phyloP scores from a whole-genome alignment of 2,113 vertebrate species.

The Cyrtonyx montezumae region DNA sequence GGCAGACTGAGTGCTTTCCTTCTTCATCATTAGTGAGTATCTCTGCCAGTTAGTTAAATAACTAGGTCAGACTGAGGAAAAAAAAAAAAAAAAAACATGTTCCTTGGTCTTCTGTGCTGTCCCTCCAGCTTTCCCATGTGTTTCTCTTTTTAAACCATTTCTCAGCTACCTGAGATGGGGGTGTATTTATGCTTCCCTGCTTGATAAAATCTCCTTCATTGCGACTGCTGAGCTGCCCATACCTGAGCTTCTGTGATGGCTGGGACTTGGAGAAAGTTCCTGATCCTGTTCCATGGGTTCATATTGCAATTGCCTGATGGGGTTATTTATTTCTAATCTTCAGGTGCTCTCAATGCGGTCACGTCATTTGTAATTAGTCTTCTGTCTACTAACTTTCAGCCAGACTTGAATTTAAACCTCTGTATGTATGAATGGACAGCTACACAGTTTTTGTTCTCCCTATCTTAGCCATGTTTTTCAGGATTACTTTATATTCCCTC shows the following conservation, averaged over 20 bases:
- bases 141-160: conserved; percentile 49
- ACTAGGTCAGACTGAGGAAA: conserved; percentile 49
- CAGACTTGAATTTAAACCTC: background rate
- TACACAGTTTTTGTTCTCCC: background rate
- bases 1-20: conserved; percentile 24
- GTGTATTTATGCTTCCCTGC: background rate
- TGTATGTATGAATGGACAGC: background rate
- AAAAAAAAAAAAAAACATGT: background rate
- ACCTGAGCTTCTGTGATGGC: background rate
- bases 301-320: background rate
- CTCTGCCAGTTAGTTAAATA: conserved; percentile 59
- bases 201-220: background rate
- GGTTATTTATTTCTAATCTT: background rate
- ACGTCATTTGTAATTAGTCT: background rate
- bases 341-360: background rate
- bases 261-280: background rate
- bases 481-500: background rate
- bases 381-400: background rate
- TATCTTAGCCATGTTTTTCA: background rate
- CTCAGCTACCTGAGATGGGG: background rate
- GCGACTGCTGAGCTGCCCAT: rapidly evolving
- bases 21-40: conserved; percentile 28
- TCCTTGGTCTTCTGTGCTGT: conserved; percentile 53
- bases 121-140: conserved; percentile 47
- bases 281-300: background rate